Percentiles rank a stretch among this genome's conserved stretches.
These are phyloP conservation scores for Catocala nupta DNA, from an alignment of 2,888 invertebrate species.

Conservation along the genomic window DNA sequence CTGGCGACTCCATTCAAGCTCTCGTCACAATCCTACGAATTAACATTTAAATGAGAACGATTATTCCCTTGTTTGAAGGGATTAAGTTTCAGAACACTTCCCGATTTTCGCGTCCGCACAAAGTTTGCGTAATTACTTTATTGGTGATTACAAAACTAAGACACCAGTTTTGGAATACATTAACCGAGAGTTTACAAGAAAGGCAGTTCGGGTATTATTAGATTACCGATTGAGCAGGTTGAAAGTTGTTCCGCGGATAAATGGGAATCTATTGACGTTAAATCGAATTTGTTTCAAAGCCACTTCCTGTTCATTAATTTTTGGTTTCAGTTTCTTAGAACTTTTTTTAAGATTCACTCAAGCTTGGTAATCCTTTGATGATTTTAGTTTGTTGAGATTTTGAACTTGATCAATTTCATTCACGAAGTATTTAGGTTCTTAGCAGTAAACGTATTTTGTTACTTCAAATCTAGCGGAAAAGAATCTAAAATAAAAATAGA, in stretches of 20 bases:
- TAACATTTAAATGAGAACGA: conserved; percentile 80
- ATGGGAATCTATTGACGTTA: conserved; percentile 40
- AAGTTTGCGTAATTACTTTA: conserved; percentile 70
- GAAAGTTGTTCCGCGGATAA: conserved; percentile 50
- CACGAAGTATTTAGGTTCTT: too few relatives aligned
- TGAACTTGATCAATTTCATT: too few relatives aligned
- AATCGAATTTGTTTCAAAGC: conserved; percentile 40
- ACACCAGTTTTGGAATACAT: conserved; percentile 61
- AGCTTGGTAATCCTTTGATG: too few relatives aligned
- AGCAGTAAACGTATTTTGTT: too few relatives aligned
- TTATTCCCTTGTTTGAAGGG: conserved; percentile 80
- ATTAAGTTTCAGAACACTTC: conserved; percentile 70
- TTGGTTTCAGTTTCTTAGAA: conserved; percentile 11
- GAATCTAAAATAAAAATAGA: too few relatives aligned
- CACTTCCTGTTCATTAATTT: conserved; percentile 35
- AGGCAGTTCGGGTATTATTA: conserved; percentile 56
- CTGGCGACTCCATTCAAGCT: conserved; percentile 65
- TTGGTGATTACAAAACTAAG: conserved; percentile 66
- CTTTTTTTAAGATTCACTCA: too few relatives aligned
- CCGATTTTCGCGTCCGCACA: conserved; percentile 61
- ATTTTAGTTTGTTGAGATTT: too few relatives aligned
- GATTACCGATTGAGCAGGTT: conserved; percentile 54
- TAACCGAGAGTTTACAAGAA: conserved; percentile 57
- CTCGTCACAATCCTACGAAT: conserved; percentile 70
- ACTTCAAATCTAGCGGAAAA: too few relatives aligned